A percentile compares a stretch with the other conserved stretches of the same genome.
These are phyloP conservation scores for Scylla paramamosain DNA, from an alignment of 1,140 invertebrate species.

Conservation along the genomic window DNA sequence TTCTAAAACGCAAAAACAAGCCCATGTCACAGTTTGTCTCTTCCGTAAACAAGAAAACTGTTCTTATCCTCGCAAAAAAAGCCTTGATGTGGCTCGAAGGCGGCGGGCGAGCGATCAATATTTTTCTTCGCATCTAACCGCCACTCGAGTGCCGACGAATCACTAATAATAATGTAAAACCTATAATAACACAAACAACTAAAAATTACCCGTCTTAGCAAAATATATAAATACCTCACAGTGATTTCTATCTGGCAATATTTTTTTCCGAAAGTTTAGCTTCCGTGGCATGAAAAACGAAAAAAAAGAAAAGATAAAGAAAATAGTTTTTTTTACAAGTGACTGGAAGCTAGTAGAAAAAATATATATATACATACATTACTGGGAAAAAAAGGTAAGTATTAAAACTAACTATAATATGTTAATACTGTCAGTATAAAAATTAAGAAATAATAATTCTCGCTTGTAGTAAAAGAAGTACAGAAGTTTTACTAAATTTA, in stretches of 20 bases:
- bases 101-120: not conserved
- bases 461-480: not conserved
- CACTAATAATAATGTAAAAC: not conserved
- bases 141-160: not conserved
- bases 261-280: too few species aligned
- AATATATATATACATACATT: constrained; percentile 40
- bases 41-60: constrained; percentile 5
- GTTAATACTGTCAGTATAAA: not conserved
- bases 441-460: not conserved
- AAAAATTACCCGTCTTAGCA: not conserved
- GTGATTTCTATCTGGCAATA: too few species aligned
- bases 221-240: too few species aligned
- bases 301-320: not conserved
- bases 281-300: not conserved
- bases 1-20: not conserved
- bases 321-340: not conserved
- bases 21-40: not conserved
- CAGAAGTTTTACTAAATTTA: not conserved
- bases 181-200: not conserved
- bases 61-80: not conserved
- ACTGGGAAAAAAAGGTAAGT: not conserved
- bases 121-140: not conserved
- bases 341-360: not conserved
- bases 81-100: not conserved
- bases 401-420: not conserved